Percentiles rank a stretch among this genome's conserved stretches.
Evolutionary conservation across 2,797 vertebrate species (phyloP).

Genomic region (Sciaenops ocellatus): DNA sequence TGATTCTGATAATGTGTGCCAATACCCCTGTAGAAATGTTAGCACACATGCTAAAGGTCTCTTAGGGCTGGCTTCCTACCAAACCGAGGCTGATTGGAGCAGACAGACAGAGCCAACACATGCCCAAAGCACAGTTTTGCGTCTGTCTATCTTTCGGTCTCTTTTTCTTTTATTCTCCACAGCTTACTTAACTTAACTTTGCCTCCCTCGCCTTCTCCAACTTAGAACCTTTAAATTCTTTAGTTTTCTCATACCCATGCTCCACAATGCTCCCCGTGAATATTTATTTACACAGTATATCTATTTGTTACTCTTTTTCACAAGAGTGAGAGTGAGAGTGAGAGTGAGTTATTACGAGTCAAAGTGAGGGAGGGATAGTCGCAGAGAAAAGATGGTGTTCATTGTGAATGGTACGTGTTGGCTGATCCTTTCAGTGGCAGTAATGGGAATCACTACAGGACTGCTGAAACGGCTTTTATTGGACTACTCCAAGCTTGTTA

Average conservation of each 20-base stretch:
- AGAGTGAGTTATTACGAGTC: slow-evolving; percentile 13
- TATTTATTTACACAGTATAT: not conserved
- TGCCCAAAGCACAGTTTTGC: slow-evolving; percentile 54
- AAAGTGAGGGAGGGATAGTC: not conserved
- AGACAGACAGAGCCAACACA: slow-evolving; percentile 69
- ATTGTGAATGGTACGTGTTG: slow-evolving; percentile 10
- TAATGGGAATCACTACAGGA: slow-evolving; percentile 57
- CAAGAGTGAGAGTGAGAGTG: too few species aligned
- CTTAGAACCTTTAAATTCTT: not conserved
- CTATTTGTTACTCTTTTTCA: not conserved
- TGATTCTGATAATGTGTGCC: slow-evolving; percentile 48
- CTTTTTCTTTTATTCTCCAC: slow-evolving; percentile 12
- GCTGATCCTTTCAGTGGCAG: slow-evolving; percentile 41
- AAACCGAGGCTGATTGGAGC: slow-evolving; percentile 62
- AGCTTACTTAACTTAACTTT: slow-evolving; percentile 14
- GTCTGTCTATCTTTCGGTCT: slow-evolving; percentile 42
- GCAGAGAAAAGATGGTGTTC: slow-evolving; percentile 14
- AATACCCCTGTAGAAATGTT: slow-evolving; percentile 62
- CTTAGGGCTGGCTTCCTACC: slow-evolving; percentile 52
- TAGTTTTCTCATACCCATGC: slow-evolving; percentile 2
- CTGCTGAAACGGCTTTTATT: slow-evolving; percentile 57
- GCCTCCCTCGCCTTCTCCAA: not conserved
- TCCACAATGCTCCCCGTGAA: not conserved
- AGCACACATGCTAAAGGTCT: slow-evolving; percentile 71
- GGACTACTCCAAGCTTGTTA: slow-evolving; percentile 49